Percentiles rank a stretch among this genome's conserved stretches.
Conservation (phyloP, 1,140 invertebrate genomes). For the Lepidurus packardi region DNA sequence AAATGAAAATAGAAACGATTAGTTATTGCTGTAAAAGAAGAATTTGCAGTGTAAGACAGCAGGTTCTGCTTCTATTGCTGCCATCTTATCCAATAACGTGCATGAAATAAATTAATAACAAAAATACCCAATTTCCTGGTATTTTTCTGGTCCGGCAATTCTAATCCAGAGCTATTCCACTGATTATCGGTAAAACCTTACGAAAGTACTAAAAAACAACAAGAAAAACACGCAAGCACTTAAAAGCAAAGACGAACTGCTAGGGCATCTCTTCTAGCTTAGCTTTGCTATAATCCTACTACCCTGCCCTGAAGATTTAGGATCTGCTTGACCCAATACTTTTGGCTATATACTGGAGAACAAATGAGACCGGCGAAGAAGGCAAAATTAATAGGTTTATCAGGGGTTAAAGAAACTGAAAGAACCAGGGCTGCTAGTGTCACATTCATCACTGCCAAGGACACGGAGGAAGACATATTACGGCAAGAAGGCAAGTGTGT, state of each 20-base stretch:
- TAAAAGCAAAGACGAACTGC: background rate
- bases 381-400: conserved; percentile 15
- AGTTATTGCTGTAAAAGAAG: no score
- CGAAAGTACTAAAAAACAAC: background rate
- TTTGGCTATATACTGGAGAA: background rate
- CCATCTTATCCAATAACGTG: no score
- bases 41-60: no score
- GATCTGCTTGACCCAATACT: background rate
- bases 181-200: background rate
- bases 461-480: conserved; percentile 7
- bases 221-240: background rate
- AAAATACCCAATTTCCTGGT: background rate
- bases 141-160: background rate
- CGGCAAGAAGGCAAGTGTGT: background rate
- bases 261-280: background rate
- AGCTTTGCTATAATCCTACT: background rate
- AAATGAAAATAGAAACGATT: no score
- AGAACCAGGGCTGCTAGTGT: background rate
- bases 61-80: no score
- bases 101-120: no score
- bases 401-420: background rate
- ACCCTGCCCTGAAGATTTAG: background rate
- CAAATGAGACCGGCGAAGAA: background rate
- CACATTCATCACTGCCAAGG: conserved; percentile 21
- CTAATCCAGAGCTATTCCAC: background rate